These are phyloP conservation scores for Nylanderia fulva DNA, from an alignment of 1,140 invertebrate genomes.

Conservation along the genomic window DNA sequence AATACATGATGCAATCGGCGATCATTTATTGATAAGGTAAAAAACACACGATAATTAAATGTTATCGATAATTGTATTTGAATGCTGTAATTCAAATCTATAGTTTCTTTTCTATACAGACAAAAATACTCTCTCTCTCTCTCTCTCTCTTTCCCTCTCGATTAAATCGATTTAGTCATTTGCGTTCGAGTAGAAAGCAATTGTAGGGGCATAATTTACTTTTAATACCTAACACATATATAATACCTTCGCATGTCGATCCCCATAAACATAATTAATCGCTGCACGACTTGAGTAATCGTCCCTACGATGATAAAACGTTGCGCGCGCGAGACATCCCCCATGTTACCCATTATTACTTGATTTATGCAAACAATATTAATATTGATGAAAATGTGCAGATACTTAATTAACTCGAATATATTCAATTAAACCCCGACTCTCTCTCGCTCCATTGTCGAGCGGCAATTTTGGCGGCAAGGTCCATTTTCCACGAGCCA, in stretches of 20 bases:
- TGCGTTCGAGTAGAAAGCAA: background rate
- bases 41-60: background rate
- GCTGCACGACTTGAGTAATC: conserved; percentile 31
- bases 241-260: background rate
- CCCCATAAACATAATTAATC: conserved; percentile 32
- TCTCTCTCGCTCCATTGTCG: too few species aligned
- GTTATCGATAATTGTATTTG: conserved; percentile 9
- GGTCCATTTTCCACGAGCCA: conserved; percentile 49
- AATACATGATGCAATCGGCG: background rate
- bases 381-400: conserved; percentile 60
- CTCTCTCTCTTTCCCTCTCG: too few species aligned
- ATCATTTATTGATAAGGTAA: background rate
- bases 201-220: background rate
- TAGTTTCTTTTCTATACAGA: background rate
- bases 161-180: conserved; percentile 4
- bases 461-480: conserved; percentile 40
- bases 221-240: background rate
- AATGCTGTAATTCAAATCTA: background rate
- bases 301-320: conserved; percentile 28
- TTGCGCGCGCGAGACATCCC: background rate
- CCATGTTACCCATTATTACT: conserved; percentile 37
- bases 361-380: conserved; percentile 59
- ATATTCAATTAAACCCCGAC: conserved; percentile 51
- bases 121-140: too few species aligned
- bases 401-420: conserved; percentile 57